These are phyloP conservation scores for Argyresthia albistria DNA, from an alignment of 2,888 invertebrate genomes.

Conservation along the genomic window DNA sequence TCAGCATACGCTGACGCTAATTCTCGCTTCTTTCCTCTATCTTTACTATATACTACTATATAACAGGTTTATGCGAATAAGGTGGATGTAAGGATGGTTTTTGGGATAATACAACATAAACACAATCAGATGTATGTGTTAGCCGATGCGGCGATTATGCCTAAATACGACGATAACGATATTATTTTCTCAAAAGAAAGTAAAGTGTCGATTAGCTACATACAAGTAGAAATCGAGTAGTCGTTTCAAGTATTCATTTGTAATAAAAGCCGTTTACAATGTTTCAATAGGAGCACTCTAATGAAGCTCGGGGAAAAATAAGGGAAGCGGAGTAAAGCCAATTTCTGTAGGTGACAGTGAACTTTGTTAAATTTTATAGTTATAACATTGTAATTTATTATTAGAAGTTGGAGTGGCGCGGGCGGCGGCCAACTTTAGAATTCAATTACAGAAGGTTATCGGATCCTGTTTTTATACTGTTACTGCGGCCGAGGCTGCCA, in stretches of 20 bases:
- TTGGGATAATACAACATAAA: no score
- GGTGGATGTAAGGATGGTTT: no score
- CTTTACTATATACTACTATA: no score
- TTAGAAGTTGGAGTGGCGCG: slow-evolving; percentile 32
- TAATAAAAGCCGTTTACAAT: no score
- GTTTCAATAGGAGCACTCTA: not conserved
- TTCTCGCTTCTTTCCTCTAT: no score
- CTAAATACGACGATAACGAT: not conserved
- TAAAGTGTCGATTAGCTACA: not conserved
- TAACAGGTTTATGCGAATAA: no score
- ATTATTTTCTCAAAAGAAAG: not conserved
- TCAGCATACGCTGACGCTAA: no score
- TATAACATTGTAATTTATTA: slow-evolving; percentile 45
- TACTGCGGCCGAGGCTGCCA: not conserved
- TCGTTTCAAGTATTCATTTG: no score
- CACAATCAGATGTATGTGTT: no score
- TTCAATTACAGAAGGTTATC: slow-evolving; percentile 32
- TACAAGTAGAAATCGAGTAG: no score
- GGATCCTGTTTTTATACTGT: slow-evolving; percentile 13
- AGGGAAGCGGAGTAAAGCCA: slow-evolving; percentile 20
- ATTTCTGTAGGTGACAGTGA: slow-evolving; percentile 45
- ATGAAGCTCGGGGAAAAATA: slow-evolving; percentile 13
- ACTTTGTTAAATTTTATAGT: slow-evolving; percentile 47
- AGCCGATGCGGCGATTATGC: no score
- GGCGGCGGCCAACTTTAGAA: slow-evolving; percentile 28